phyloP scores from a whole-genome alignment of 2,797 vertebrate genomes.

The Echiichthys vipera region DNA sequence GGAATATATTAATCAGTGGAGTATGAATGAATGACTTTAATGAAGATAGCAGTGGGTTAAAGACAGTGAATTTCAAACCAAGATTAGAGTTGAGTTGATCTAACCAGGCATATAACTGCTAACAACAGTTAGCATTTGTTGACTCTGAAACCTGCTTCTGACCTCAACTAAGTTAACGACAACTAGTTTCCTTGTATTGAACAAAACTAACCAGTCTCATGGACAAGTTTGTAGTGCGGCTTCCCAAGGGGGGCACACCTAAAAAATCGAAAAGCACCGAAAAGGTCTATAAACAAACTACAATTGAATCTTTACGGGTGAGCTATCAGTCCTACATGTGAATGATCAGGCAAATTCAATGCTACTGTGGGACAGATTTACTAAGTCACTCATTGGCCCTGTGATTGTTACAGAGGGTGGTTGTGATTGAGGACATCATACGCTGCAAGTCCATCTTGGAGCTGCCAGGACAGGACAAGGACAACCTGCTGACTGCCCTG shows the following conservation, averaged over 20 bases:
- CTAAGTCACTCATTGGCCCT: not conserved
- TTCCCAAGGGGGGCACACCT: slow-evolving; percentile 71
- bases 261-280: slow-evolving; percentile 67
- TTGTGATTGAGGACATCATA: slow-evolving; percentile 96
- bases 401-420: slow-evolving; percentile 89
- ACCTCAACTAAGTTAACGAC: not conserved
- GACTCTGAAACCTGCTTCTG: too few relatives aligned
- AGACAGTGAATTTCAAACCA: not conserved
- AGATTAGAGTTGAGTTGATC: not conserved
- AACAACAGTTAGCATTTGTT: slow-evolving; percentile 23
- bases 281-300: slow-evolving; percentile 88
- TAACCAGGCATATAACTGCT: not conserved
- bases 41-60: not conserved
- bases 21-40: not conserved
- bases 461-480: slow-evolving; percentile 89
- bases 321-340: slow-evolving; percentile 18
- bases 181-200: not conserved
- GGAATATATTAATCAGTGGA: accelerated
- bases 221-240: slow-evolving; percentile 90
- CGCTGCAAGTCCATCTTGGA: slow-evolving; percentile 92
- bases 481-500: slow-evolving; percentile 90
- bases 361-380: not conserved
- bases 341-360: accelerated
- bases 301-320: slow-evolving; percentile 91
- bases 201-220: slow-evolving; percentile 63